phyloP scores from a whole-genome alignment of 2,888 invertebrate species.

The Lithophane leautieri region DNA sequence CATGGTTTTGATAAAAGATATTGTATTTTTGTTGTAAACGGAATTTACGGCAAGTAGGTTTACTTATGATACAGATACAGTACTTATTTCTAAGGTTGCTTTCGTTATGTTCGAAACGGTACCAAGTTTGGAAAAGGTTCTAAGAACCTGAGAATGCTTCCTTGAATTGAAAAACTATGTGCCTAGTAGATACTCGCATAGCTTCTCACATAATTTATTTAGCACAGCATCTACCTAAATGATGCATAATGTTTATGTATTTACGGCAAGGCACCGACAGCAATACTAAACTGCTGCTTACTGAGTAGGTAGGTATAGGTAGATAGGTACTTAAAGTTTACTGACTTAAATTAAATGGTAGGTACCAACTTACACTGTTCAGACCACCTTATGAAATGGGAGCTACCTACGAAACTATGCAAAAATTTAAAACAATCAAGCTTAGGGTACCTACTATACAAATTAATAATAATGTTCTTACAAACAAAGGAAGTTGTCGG shows the following conservation, averaged over 20 bases:
- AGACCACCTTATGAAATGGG: background rate
- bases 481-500: constrained; percentile 43
- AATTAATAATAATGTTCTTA: constrained; percentile 8
- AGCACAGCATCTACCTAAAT: background rate
- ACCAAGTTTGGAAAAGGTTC: background rate
- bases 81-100: background rate
- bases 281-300: background rate
- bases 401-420: constrained; percentile 1
- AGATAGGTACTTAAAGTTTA: background rate
- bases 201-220: background rate
- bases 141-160: constrained; percentile 3
- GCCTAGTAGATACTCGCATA: background rate
- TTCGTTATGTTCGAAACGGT: background rate
- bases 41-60: constrained; percentile 5
- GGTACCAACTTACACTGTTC: background rate
- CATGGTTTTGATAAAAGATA: constrained; percentile 44
- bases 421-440: constrained; percentile 10
- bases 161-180: background rate
- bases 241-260: background rate
- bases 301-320: too few species aligned
- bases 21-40: constrained; percentile 38
- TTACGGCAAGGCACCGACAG: background rate
- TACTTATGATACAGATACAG: too few species aligned
- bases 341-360: background rate
- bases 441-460: background rate